Conservation (phyloP, 2,113 vertebrate genomes). For the Onychostoma macrolepis region DNA sequence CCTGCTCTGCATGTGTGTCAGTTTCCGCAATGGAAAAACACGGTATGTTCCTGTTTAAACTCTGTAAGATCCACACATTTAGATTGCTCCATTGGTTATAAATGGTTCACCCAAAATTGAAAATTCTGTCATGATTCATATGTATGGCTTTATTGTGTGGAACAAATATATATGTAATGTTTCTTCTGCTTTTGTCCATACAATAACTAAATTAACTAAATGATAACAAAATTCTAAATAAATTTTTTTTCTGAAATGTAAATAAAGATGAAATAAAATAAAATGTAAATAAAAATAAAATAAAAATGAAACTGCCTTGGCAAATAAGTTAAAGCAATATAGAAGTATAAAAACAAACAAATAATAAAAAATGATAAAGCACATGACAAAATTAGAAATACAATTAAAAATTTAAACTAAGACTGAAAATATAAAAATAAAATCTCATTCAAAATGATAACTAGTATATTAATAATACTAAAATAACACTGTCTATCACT, state of each 20-base stretch:
- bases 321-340: background rate
- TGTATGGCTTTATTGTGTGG: background rate
- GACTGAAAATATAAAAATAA: background rate
- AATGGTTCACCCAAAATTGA: background rate
- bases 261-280: background rate
- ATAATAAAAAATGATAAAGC: background rate
- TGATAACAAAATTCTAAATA: no score
- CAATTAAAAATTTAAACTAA: background rate
- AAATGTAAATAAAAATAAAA: background rate
- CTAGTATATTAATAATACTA: background rate
- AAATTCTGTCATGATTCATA: background rate
- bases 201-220: no score
- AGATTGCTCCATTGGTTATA: background rate
- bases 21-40: conserved; percentile 86
- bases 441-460: background rate
- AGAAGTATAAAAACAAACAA: background rate
- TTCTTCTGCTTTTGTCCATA: background rate
- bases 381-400: background rate
- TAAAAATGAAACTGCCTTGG: background rate
- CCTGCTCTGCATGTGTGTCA: conserved; percentile 94
- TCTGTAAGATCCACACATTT: background rate
- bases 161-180: background rate
- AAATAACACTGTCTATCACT: background rate
- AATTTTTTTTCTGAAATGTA: no score
- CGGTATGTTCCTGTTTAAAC: conserved; percentile 74